phyloP scores from a whole-genome alignment of 2,888 invertebrate genomes.

The Leptinotarsa tumamoca region DNA sequence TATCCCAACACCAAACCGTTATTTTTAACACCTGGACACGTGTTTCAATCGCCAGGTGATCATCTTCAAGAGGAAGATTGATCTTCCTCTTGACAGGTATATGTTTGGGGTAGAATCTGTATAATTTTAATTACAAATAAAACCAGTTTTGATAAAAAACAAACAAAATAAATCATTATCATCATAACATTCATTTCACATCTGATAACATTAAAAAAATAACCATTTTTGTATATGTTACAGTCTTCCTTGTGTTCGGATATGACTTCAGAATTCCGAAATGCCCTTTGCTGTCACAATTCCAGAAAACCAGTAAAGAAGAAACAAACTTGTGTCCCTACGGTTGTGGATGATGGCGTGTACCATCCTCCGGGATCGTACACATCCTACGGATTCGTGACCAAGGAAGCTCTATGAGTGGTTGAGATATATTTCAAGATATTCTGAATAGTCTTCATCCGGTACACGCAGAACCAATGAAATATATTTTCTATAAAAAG shows the following conservation, averaged over 20 bases:
- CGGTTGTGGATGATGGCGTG: constrained; percentile 60
- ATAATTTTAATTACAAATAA: too few species aligned
- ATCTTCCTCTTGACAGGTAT: too few species aligned
- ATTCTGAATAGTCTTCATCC: background rate
- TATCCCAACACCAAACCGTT: too few species aligned
- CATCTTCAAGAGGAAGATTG: too few species aligned
- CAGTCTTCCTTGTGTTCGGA: constrained; percentile 80
- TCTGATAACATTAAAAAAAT: background rate
- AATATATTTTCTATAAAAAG: background rate
- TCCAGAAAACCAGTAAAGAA: constrained; percentile 69
- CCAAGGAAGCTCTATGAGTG: constrained; percentile 63
- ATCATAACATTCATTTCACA: background rate
- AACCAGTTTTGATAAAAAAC: too few species aligned
- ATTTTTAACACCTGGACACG: too few species aligned
- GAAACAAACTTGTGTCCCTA: constrained; percentile 53
- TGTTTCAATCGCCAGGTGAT: too few species aligned
- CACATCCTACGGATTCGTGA: constrained; percentile 74
- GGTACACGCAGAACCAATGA: background rate
- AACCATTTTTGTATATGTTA: constrained; percentile 32
- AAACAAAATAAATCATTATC: too few species aligned
- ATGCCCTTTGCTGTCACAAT: constrained; percentile 76
- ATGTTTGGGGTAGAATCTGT: too few species aligned
- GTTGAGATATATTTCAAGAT: constrained; percentile 7
- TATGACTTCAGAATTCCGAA: constrained; percentile 79
- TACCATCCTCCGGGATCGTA: constrained; percentile 71